Percentiles rank a stretch among this genome's conserved stretches.
Evolutionary conservation across 1,140 invertebrate species (phyloP).

Genomic region (Aphelenchoides besseyi): DNA sequence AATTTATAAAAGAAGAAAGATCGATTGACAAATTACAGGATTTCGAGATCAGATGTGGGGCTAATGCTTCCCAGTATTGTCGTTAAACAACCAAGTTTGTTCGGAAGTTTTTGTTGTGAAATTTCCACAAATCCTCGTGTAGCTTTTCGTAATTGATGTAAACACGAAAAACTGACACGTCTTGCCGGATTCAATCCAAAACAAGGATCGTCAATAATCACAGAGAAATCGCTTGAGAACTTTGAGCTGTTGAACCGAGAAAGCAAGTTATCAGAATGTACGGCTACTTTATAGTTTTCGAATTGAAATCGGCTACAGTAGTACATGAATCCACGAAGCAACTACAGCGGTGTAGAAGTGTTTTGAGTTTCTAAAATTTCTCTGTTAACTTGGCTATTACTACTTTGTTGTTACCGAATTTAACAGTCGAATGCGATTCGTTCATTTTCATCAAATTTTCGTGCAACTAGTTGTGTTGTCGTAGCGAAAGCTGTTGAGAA

Average conservation of each 20-base stretch:
- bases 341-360: background rate
- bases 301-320: background rate
- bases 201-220: background rate
- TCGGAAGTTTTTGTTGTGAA: background rate
- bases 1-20: background rate
- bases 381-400: background rate
- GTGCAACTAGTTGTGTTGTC: background rate
- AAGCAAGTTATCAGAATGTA: background rate
- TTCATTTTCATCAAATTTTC: background rate
- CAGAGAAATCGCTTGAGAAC: background rate
- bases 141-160: background rate
- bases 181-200: background rate
- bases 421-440: background rate
- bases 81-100: background rate
- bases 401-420: background rate
- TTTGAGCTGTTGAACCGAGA: background rate
- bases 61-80: background rate
- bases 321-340: background rate
- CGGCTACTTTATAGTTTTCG: background rate
- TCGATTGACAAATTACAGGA: background rate
- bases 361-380: background rate
- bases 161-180: background rate
- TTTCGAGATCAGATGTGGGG: background rate
- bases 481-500: background rate
- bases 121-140: background rate